These are phyloP conservation scores for Tenthredo notha DNA, from an alignment of 2,888 invertebrate species.

Conservation along the genomic window DNA sequence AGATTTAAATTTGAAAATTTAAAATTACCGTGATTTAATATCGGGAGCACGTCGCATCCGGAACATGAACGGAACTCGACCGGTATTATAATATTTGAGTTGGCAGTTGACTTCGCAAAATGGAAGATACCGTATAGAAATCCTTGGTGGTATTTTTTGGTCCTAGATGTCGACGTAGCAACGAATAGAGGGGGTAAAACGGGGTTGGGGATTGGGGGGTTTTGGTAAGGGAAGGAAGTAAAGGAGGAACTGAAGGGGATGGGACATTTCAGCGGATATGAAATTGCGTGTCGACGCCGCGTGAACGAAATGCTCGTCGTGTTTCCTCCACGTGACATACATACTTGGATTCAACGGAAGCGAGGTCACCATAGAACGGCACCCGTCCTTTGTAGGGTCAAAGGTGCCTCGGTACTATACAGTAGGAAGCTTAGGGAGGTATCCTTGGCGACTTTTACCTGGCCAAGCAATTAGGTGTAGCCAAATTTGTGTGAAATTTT, in stretches of 20 bases:
- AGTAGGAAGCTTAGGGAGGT: background rate
- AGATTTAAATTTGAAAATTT: conserved; percentile 13
- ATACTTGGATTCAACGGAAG: conserved; percentile 58
- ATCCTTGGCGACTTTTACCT: conserved; percentile 4
- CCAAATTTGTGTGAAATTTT: background rate
- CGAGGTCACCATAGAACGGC: conserved; percentile 16
- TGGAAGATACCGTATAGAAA: conserved; percentile 19
- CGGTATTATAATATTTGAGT: conserved; percentile 49
- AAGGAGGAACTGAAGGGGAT: conserved; percentile 22
- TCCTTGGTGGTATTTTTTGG: conserved; percentile 51
- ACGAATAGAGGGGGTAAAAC: background rate
- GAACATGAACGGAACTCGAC: conserved; percentile 31
- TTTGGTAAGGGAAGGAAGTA: background rate
- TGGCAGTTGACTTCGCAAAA: conserved; percentile 37
- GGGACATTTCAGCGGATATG: conserved; percentile 62
- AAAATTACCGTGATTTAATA: conserved; percentile 27
- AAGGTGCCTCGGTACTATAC: conserved; percentile 5
- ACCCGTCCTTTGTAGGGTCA: conserved; percentile 29
- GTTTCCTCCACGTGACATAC: conserved; percentile 67
- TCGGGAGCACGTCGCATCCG: conserved; percentile 28
- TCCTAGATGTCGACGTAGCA: conserved; percentile 9
- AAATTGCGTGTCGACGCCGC: conserved; percentile 68
- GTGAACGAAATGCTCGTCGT: conserved; percentile 67
- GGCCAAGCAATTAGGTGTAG: background rate
- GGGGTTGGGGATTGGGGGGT: background rate